Percentiles rank a stretch among this genome's conserved stretches.
Conservation (phyloP, 2,888 invertebrate genomes). For the Tortricodes alternella region DNA sequence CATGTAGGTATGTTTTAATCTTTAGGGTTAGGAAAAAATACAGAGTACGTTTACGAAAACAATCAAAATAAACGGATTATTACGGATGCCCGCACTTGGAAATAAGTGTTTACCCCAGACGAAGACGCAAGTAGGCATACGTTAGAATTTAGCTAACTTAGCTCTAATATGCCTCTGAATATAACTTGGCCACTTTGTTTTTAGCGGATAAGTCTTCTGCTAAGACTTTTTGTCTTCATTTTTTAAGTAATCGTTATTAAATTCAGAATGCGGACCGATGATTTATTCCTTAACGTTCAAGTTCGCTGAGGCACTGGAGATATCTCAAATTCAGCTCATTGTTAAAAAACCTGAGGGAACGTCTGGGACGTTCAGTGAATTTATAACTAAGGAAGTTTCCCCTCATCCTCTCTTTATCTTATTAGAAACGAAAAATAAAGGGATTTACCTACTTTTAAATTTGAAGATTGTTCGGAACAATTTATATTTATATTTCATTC, state of each 20-base stretch:
- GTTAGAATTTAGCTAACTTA: too few relatives aligned
- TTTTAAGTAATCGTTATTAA: constrained; percentile 14
- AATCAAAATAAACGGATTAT: too few relatives aligned
- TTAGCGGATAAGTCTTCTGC: not conserved
- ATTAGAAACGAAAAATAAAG: not conserved
- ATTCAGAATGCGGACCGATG: constrained; percentile 13
- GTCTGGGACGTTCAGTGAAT: constrained; percentile 7
- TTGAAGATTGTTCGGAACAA: too few relatives aligned
- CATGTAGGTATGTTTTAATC: too few relatives aligned
- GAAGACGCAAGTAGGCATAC: too few relatives aligned
- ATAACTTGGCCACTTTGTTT: too few relatives aligned
- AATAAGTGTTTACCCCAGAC: too few relatives aligned
- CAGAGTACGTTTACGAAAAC: too few relatives aligned
- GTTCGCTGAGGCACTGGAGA: constrained; percentile 17
- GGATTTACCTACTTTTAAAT: not conserved
- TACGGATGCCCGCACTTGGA: too few relatives aligned
- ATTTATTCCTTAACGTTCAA: constrained; percentile 23
- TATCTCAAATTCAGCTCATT: constrained; percentile 22
- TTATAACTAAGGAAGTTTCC: constrained; percentile 10
- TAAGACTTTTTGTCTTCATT: constrained; percentile 4
- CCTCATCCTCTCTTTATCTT: not conserved
- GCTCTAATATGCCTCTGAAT: too few relatives aligned
- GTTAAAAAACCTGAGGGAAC: constrained; percentile 3
- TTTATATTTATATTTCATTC: too few relatives aligned
- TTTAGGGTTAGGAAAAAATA: too few relatives aligned